These are phyloP conservation scores for Rutpela maculata DNA, from an alignment of 2,888 invertebrate genomes.

Conservation along the genomic window DNA sequence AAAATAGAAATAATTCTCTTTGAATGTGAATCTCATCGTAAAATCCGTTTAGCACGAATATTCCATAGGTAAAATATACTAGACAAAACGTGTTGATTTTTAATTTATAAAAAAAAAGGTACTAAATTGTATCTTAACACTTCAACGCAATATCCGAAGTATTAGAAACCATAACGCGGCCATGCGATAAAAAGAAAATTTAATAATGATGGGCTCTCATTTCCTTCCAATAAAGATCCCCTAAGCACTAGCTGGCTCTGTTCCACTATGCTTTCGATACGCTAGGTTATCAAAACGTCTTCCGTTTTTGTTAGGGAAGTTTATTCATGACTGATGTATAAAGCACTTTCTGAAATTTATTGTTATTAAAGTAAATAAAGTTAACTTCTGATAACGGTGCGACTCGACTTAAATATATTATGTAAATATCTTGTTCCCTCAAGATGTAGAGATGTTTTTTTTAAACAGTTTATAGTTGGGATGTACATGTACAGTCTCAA, in stretches of 20 bases:
- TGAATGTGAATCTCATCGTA: no score
- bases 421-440: neutral
- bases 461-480: no score
- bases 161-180: conserved; percentile 7
- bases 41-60: neutral
- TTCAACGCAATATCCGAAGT: neutral
- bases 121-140: neutral
- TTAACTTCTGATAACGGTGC: conserved; percentile 9
- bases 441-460: no score
- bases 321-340: conserved; percentile 18
- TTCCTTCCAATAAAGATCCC: conserved; percentile 32
- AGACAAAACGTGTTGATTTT: neutral
- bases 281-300: conserved; percentile 29
- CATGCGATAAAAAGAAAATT: conserved; percentile 30
- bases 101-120: neutral
- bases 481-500: no score
- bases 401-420: neutral
- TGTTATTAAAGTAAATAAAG: conserved; percentile 3
- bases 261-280: conserved; percentile 2
- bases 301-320: conserved; percentile 2
- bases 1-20: no score
- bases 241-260: conserved; percentile 2
- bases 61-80: neutral
- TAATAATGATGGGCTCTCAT: conserved; percentile 32
- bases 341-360: neutral